A percentile compares a stretch with the other conserved stretches of the same genome.
Evolutionary conservation across 2,797 vertebrate species (phyloP).

Genomic region (Odontamblyopus rebecca): DNA sequence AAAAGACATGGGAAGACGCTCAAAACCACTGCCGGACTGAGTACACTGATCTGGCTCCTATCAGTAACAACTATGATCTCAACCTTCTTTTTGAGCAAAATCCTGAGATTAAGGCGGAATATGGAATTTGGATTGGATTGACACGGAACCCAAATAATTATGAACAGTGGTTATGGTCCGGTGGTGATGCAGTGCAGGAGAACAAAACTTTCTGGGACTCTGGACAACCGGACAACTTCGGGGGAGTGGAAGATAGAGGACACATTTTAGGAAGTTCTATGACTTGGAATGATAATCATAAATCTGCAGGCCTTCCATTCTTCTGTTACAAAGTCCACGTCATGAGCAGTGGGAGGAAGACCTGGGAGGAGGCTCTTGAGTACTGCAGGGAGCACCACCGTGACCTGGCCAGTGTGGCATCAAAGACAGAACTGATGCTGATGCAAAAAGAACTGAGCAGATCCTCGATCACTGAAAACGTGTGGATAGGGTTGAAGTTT

Average conservation of each 20-base stretch:
- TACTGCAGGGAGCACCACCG: constrained; percentile 47
- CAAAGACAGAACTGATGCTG: constrained; percentile 39
- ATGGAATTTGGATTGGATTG: too few species aligned
- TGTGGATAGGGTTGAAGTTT: constrained; percentile 60
- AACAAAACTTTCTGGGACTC: too few species aligned
- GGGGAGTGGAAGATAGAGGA: too few species aligned
- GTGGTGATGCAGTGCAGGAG: too few species aligned
- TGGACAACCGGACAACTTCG: too few species aligned
- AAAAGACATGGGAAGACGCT: not conserved
- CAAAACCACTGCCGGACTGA: not conserved
- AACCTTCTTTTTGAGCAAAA: too few species aligned
- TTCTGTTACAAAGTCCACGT: constrained; percentile 40
- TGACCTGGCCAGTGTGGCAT: constrained; percentile 41
- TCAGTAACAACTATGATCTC: too few species aligned
- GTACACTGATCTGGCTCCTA: not conserved
- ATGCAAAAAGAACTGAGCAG: constrained; percentile 25
- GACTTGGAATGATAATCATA: too few species aligned
- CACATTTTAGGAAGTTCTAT: too few species aligned
- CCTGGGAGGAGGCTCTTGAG: constrained; percentile 52
- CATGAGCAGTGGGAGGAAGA: constrained; percentile 43
- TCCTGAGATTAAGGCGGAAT: too few species aligned
- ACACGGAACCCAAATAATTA: too few species aligned
- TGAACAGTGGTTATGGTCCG: too few species aligned
- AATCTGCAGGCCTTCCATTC: not conserved
- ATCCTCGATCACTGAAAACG: not conserved